Conservation (phyloP, 2,113 vertebrate genomes). For the Zosterops pallidus region DNA sequence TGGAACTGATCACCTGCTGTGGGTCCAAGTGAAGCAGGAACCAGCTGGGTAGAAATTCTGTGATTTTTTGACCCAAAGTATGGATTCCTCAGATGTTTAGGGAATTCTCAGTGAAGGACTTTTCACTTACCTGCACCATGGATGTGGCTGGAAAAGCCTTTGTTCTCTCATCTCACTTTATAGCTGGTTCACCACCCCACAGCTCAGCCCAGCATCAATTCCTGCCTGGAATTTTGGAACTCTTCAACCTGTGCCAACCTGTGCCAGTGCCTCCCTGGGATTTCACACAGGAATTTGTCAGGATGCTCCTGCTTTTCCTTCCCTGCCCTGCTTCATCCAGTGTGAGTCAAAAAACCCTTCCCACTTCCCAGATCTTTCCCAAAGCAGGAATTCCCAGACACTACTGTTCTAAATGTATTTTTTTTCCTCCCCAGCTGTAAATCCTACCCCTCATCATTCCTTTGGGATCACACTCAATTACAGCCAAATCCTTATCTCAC, state of each 20-base stretch:
- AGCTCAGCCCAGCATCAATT: not conserved
- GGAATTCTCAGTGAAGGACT: not conserved
- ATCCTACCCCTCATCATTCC: not conserved
- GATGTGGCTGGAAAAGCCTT: not conserved
- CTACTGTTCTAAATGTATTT: fast-evolving
- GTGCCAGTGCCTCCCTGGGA: fast-evolving
- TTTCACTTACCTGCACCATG: not conserved
- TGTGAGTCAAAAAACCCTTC: not conserved
- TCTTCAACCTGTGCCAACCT: not conserved
- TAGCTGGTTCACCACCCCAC: fast-evolving
- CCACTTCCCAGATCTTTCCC: not conserved
- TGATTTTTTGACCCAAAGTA: not conserved
- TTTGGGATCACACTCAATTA: not conserved
- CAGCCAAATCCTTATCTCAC: not conserved
- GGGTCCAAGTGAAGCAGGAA: not conserved
- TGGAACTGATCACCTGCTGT: fast-evolving
- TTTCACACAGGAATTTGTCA: fast-evolving
- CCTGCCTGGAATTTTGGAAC: not conserved
- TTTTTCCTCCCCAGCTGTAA: not conserved
- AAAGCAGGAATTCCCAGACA: not conserved
- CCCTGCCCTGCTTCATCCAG: fast-evolving
- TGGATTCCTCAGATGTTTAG: too few relatives aligned
- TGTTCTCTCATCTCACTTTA: fast-evolving
- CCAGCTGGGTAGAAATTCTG: not conserved
- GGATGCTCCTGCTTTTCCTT: not conserved